These are phyloP conservation scores for Agrochola litura DNA, from an alignment of 2,888 invertebrate species.

Conservation along the genomic window DNA sequence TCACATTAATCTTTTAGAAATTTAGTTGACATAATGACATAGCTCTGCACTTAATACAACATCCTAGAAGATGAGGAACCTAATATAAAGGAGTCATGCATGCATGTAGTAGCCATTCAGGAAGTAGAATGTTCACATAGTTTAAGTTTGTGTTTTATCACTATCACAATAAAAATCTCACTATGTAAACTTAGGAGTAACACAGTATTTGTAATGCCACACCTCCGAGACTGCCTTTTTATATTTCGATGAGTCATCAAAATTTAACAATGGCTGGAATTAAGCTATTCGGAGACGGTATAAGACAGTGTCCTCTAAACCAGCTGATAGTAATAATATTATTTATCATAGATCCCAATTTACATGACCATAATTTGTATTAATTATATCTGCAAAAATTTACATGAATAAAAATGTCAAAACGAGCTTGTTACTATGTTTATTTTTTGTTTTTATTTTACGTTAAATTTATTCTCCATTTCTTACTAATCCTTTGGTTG, in stretches of 20 bases:
- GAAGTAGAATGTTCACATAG: constrained; percentile 87
- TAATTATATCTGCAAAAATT: constrained; percentile 91
- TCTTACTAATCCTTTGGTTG: constrained; percentile 21
- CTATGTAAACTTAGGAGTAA: constrained; percentile 89
- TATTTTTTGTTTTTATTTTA: constrained; percentile 71
- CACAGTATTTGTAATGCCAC: constrained; percentile 90
- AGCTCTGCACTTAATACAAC: constrained; percentile 85
- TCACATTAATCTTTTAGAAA: constrained; percentile 88
- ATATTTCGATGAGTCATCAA: constrained; percentile 86
- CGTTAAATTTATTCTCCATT: constrained; percentile 28
- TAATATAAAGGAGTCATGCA: constrained; percentile 83
- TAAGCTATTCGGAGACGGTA: constrained; percentile 78
- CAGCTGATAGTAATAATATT: constrained; percentile 84
- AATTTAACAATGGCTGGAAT: constrained; percentile 85
- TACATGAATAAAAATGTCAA: constrained; percentile 90
- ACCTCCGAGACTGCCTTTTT: constrained; percentile 91
- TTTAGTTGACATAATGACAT: constrained; percentile 84
- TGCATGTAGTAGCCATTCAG: constrained; percentile 86
- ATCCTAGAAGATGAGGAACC: constrained; percentile 84
- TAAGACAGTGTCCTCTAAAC: constrained; percentile 81
- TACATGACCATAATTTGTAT: constrained; percentile 90
- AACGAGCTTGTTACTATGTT: constrained; percentile 87
- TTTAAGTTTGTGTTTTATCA: constrained; percentile 89
- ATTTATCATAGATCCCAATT: constrained; percentile 89
- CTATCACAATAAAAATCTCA: constrained; percentile 90